Evolutionary conservation across 2,797 vertebrate genomes (phyloP), one percentile per base, ranked within the genome.

Genomic region (Hemibagrus guttatus): DNA sequence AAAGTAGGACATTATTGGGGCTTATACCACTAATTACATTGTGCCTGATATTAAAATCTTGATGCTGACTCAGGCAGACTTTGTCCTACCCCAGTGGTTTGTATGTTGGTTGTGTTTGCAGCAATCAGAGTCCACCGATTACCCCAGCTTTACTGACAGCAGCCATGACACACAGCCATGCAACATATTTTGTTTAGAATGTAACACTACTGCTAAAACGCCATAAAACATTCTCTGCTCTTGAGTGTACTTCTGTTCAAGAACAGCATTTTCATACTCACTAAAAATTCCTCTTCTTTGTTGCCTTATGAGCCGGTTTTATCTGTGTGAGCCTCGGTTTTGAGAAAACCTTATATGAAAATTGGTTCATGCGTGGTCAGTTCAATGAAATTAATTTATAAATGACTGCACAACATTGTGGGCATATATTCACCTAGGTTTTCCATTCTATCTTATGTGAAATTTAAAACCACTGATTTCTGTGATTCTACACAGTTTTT

Each of bases 1-100:
- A 16, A 59, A 58, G 28, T 39, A 26, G 31, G 31, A 19, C 58
- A 61, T 21, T 26, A 42, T 9, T 80, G 35, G 11, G 35, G 35
- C 6, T 63, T 80, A 42, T 46, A 80, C 54, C 56, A 80, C 58
- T 61, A 61, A 80, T 35, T 26, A 5, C 78, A 80, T 61, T 61
- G 28, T 39, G 19, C 16, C 17, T 19, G 2, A 52, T 58, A 35
- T 21, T 78, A n/a, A 16, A 35, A 8, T 9, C 28, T 58, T 12
- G 17, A 21, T 1, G 2, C 8, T 9, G 75, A 52, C 8, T 35
- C 28, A 58, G 75, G 17, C 74, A 8, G 16, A 28, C 3, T 0
- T 0, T 54, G 74, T 54, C 3, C 49, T 76, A 21, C 56, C 78
- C 5, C 4, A 14, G 31, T 35, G 6, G 11, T 7, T 42, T 79